These are phyloP conservation scores for Archaeoteleia sp. DNA, from an alignment of 2,888 invertebrate species.

Conservation along the genomic window DNA sequence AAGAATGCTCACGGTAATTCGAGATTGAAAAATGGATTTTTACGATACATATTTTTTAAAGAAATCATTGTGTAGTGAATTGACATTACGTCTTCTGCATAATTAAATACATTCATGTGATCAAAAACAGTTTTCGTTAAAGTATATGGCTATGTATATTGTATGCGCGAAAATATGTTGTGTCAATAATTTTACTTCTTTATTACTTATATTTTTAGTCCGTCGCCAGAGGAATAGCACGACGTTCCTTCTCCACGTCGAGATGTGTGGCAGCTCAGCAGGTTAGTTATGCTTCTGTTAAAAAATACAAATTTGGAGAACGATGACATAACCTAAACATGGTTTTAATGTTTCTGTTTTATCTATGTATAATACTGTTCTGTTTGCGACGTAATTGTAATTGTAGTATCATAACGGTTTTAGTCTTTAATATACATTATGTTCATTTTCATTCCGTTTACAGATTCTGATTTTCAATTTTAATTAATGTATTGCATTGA, in stretches of 20 bases:
- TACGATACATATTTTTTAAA: neutral
- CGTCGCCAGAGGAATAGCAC: conserved; percentile 61
- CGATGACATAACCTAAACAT: conserved; percentile 48
- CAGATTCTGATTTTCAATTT: neutral
- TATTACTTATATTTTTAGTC: conserved; percentile 63
- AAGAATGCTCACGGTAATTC: conserved; percentile 37
- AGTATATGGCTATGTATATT: neutral
- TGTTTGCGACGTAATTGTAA: too few species aligned
- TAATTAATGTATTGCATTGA: too few species aligned
- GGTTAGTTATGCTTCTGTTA: conserved; percentile 60
- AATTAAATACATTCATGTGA: neutral
- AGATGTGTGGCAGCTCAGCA: conserved; percentile 71
- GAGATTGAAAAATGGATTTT: neutral
- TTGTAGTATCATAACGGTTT: too few species aligned
- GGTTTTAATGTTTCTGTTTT: too few species aligned
- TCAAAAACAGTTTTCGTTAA: neutral
- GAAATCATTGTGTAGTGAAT: neutral
- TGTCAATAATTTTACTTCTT: neutral
- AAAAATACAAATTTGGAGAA: conserved; percentile 2
- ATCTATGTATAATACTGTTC: too few species aligned
- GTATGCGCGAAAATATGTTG: neutral
- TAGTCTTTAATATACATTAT: too few species aligned
- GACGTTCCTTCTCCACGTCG: conserved; percentile 72
- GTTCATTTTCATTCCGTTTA: conserved; percentile 6
- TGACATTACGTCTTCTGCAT: neutral